Evolutionary conservation across 2,113 vertebrate species (phyloP).

Genomic region (Cathartes aura): DNA sequence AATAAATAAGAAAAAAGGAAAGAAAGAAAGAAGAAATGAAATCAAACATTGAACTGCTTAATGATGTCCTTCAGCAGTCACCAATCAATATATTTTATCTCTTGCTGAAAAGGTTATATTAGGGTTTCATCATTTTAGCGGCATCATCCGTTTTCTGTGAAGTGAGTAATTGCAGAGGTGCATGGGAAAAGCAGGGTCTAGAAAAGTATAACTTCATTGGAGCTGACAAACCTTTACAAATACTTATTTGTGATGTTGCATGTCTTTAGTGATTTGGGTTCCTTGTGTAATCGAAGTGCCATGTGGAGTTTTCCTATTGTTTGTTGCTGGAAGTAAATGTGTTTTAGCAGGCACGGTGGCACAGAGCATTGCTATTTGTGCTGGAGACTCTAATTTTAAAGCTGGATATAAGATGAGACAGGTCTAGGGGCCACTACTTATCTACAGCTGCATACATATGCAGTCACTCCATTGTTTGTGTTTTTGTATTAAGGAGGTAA

Average conservation of each 20-base stretch:
- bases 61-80: slow-evolving; percentile 75
- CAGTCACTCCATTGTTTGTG: background rate
- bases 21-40: slow-evolving; percentile 2
- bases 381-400: slow-evolving; percentile 34
- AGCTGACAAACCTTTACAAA: slow-evolving; percentile 53
- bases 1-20: slow-evolving; percentile 68
- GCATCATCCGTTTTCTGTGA: slow-evolving; percentile 29
- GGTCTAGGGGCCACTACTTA: background rate
- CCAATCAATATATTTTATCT: slow-evolving; percentile 81
- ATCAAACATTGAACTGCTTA: slow-evolving; percentile 68
- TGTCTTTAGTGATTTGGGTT: slow-evolving; percentile 54
- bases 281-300: slow-evolving; percentile 36
- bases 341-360: slow-evolving; percentile 34
- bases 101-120: slow-evolving; percentile 75
- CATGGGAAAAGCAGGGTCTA: slow-evolving; percentile 8
- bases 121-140: slow-evolving; percentile 64
- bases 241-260: slow-evolving; percentile 19
- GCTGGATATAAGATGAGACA: background rate
- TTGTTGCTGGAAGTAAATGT: slow-evolving; percentile 41
- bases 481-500: background rate
- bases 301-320: slow-evolving; percentile 17
- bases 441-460: background rate
- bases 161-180: slow-evolving; percentile 25
- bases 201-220: slow-evolving; percentile 24
- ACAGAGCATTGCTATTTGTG: background rate